phyloP scores from a whole-genome alignment of 2,888 invertebrate species.

The Schizaphis graminum region DNA sequence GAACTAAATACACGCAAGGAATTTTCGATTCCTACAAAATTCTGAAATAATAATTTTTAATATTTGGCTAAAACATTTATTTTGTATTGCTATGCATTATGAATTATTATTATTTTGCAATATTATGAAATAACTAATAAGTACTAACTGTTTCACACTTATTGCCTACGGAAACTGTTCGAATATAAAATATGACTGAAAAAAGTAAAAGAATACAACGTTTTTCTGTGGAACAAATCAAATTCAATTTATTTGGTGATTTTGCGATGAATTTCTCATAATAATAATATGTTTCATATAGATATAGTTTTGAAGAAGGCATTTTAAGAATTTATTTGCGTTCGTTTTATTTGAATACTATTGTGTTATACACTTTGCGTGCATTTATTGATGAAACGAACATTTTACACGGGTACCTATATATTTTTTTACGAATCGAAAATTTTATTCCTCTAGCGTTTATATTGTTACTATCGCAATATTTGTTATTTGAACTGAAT shows the following conservation, averaged over 20 bases:
- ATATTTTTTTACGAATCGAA: background rate
- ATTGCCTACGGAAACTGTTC: background rate
- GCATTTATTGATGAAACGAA: background rate
- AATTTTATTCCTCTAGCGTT: background rate
- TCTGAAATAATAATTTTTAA: background rate
- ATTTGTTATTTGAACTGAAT: conserved; percentile 3
- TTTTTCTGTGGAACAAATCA: background rate
- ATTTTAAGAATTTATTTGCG: background rate
- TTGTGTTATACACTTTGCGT: background rate
- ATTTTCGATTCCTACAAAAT: background rate
- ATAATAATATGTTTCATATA: background rate
- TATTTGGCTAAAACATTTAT: background rate
- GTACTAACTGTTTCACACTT: background rate
- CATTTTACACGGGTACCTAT: background rate
- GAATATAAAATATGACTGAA: background rate
- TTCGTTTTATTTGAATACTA: background rate
- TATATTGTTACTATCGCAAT: background rate
- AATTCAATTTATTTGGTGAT: background rate
- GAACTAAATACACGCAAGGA: background rate
- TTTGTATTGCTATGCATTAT: background rate
- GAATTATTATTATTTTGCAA: background rate
- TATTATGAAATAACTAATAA: background rate
- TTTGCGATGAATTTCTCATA: background rate
- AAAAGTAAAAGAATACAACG: background rate
- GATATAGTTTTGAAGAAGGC: background rate